Conservation (phyloP, 2,797 vertebrate species). For the Rhabdomys pumilio region DNA sequence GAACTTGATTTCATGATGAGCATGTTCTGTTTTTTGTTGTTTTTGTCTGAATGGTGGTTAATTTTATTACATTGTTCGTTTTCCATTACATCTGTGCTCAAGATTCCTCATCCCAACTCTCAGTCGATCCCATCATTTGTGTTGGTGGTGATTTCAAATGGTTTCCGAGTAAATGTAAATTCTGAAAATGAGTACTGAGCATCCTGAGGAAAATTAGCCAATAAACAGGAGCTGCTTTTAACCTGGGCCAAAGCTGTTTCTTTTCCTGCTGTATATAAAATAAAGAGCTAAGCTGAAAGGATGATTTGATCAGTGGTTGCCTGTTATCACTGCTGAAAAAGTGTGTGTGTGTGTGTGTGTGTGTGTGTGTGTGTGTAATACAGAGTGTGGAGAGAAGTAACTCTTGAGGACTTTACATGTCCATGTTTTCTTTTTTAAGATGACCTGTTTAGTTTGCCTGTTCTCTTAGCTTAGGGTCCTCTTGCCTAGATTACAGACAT, state of each 20-base stretch:
- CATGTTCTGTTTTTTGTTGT: constrained; percentile 59
- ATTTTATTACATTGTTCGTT: constrained; percentile 64
- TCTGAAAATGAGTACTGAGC: constrained; percentile 3
- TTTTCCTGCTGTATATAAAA: constrained; percentile 48
- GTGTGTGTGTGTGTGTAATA: not conserved
- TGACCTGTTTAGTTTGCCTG: not conserved
- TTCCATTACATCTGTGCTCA: constrained; percentile 8
- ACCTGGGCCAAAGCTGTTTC: constrained; percentile 51
- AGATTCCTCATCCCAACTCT: not conserved
- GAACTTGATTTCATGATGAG: constrained; percentile 71
- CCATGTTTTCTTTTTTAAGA: not conserved
- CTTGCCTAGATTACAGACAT: not conserved
- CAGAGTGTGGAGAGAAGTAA: not conserved
- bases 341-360: not conserved
- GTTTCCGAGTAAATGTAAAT: constrained; percentile 50
- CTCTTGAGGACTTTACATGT: not conserved
- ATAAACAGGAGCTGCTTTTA: constrained; percentile 40
- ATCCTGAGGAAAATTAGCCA: not conserved
- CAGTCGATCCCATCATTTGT: not conserved
- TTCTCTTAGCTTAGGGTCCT: not conserved
- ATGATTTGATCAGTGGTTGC: constrained; percentile 23
- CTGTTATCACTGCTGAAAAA: constrained; percentile 41
- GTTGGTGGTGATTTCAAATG: constrained; percentile 51
- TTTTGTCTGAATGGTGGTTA: constrained; percentile 38
- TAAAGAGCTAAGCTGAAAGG: constrained; percentile 57